Percentiles rank a stretch among this genome's conserved stretches.
Conservation (phyloP, 2,888 invertebrate species). For the Itoplectis maculator region DNA sequence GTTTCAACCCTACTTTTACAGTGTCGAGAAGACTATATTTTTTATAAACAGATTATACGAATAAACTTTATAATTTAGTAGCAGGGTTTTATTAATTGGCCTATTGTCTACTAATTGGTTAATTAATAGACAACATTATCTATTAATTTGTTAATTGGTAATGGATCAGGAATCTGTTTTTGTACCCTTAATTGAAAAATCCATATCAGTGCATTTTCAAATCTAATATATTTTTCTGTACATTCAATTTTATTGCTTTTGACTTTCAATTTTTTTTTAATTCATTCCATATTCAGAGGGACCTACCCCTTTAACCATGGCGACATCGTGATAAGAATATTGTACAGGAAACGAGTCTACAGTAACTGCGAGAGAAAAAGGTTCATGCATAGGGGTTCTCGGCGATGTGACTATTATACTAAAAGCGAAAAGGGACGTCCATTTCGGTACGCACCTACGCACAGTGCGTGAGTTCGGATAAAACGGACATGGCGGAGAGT, state of each 20-base stretch:
- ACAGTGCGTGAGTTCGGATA: constrained; percentile 33
- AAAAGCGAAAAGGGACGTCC: neutral
- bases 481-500: constrained; percentile 38
- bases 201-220: neutral
- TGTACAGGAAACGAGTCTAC: neutral
- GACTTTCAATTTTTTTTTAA: neutral
- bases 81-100: no score
- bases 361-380: neutral
- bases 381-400: neutral
- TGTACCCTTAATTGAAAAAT: neutral
- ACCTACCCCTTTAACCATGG: neutral
- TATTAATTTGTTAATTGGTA: neutral
- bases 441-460: constrained; percentile 17
- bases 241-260: neutral
- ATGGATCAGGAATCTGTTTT: neutral
- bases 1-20: neutral
- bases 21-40: neutral
- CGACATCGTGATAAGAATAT: neutral
- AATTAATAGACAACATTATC: no score
- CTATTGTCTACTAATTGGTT: no score
- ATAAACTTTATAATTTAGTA: no score
- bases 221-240: neutral
- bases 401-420: neutral
- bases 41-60: neutral
- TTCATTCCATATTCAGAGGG: neutral